These are phyloP conservation scores for Lepus americanus DNA, from an alignment of 2,113 vertebrate species.

Conservation along the genomic window DNA sequence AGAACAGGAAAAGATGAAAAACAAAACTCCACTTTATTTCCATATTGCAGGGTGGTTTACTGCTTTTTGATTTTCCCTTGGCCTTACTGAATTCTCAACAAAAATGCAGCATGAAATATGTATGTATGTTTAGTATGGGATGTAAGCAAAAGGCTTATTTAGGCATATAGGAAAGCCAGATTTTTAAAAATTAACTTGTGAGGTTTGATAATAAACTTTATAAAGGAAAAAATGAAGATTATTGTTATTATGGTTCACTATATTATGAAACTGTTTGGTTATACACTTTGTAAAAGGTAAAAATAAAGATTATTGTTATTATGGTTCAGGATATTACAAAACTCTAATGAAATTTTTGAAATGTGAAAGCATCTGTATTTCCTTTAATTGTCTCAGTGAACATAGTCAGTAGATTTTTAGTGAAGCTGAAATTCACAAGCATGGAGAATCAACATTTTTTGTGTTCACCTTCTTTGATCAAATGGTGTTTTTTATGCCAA, in stretches of 20 bases:
- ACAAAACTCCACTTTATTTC: slow-evolving; percentile 20
- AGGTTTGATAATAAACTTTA: slow-evolving; percentile 20
- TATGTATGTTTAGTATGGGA: slow-evolving; percentile 30
- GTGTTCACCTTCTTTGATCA: slow-evolving; percentile 30
- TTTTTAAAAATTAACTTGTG: slow-evolving; percentile 23
- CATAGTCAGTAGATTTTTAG: background rate
- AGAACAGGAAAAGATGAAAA: slow-evolving; percentile 47
- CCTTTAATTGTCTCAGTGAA: slow-evolving; percentile 12
- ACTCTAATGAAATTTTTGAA: slow-evolving; percentile 54
- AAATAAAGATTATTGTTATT: background rate
- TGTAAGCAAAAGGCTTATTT: slow-evolving; percentile 36
- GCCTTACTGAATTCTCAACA: slow-evolving; percentile 55
- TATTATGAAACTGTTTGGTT: background rate
- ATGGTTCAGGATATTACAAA: background rate
- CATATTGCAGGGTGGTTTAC: slow-evolving; percentile 51
- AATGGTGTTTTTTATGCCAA: slow-evolving; percentile 28
- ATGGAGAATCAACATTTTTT: slow-evolving; percentile 40
- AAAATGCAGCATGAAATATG: slow-evolving; percentile 16
- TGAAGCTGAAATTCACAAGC: slow-evolving; percentile 20
- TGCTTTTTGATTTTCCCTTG: slow-evolving; percentile 61
- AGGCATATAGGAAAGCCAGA: slow-evolving; percentile 28
- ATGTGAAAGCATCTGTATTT: slow-evolving; percentile 51
- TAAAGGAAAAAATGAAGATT: background rate
- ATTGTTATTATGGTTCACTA: background rate
- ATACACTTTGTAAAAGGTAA: slow-evolving; percentile 20